phyloP scores from a whole-genome alignment of 2,113 vertebrate genomes.

The Puffinus mauretanicus region DNA sequence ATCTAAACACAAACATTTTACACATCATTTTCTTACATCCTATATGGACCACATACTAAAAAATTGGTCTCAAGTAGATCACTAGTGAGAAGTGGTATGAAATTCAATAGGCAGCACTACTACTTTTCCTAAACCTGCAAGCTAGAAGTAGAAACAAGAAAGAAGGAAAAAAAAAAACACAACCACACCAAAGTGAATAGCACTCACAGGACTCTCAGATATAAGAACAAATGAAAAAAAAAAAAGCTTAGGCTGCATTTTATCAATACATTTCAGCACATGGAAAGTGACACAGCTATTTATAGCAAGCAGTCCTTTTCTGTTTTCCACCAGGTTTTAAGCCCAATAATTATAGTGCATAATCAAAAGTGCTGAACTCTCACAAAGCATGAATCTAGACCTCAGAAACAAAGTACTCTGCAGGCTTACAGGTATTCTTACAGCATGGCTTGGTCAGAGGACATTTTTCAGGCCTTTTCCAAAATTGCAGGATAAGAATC shows the following conservation, averaged over 20 bases:
- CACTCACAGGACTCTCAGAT: background rate
- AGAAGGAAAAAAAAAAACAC: too few species aligned
- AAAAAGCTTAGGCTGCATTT: background rate
- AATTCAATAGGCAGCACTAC: background rate
- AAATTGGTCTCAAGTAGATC: background rate
- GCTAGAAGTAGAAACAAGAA: background rate
- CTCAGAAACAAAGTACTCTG: background rate
- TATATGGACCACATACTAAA: background rate
- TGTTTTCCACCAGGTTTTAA: background rate
- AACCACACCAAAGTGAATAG: background rate
- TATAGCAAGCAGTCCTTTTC: background rate
- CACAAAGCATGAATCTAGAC: background rate
- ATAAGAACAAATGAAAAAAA: background rate
- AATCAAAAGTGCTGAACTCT: background rate
- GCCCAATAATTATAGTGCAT: background rate
- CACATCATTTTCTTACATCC: background rate
- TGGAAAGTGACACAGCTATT: background rate
- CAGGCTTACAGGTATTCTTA: background rate
- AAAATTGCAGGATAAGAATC: background rate
- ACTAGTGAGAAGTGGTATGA: background rate
- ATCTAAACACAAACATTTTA: background rate
- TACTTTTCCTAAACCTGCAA: background rate
- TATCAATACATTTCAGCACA: background rate
- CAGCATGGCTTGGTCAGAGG: background rate
- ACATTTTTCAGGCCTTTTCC: background rate